Base-by-base conservation (phyloP, 2,113 vertebrate genomes). In the Excalfactoria chinensis region DNA sequence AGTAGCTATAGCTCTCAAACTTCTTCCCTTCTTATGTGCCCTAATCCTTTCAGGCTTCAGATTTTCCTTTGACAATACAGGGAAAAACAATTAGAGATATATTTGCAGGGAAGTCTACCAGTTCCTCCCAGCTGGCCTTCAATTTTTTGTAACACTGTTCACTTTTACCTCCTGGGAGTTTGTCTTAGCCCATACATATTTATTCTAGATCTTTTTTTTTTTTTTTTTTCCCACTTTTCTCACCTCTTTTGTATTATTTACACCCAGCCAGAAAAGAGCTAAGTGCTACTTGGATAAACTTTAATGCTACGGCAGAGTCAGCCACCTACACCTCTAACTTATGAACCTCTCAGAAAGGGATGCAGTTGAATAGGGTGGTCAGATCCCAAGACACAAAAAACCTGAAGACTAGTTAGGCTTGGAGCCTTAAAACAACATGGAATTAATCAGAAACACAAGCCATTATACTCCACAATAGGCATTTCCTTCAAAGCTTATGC, bases 361-460 rank as follows among this genome's bases (percentile, higher is more conserved):
- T 28, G n/a, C 1, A 3, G 13, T 12, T 66, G 43, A 78, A 77
- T 5, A 3, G 6, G 13, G 13, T 0, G 0, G 3, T 51, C 49
- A 1, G 0, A 78, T 17, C 9, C 2, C 32, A 16, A 8, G 9
- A 14, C 25, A 26, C 13, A 34, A 23, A 56, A 5, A 10, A 62
- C 13, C 17, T n/a, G 17, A 64, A 63, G 32, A 81, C 13, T 7
- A 4, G 32, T 60, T 72, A 46, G 53, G 13, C 22, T 72, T 75
- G 4, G 32, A 69, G 15, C 46, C 67, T 72, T 69, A 25, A 11
- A 81, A 40, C 3, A n/a, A 20, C n/a, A 10, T 14, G 6, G 9
- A 71, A 21, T 86, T 77, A 59, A 71, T 64, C 34, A 76, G 56
- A 74, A 88, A 76, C 4, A 68, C 22, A 75, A 72, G 35, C 5